Conservation (phyloP, 2,113 vertebrate species). For the Emydura subglobosa region DNA sequence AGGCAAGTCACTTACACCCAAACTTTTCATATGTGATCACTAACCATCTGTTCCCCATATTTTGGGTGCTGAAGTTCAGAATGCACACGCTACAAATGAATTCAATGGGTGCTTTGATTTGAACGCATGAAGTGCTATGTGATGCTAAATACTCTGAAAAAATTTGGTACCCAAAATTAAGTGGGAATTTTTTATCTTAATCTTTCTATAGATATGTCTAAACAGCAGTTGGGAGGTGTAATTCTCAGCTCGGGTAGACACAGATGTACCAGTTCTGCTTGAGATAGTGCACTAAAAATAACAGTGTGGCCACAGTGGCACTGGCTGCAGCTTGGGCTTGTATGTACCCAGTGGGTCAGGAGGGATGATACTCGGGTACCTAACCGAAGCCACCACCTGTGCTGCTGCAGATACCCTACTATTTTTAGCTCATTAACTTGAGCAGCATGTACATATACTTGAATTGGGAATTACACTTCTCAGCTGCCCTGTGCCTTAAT, state of each 20-base stretch:
- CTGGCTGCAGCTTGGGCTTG: neutral
- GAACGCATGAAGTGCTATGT: neutral
- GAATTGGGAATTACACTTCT: neutral
- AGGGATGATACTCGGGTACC: neutral
- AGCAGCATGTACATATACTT: neutral
- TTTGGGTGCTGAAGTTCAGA: neutral
- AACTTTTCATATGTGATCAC: neutral
- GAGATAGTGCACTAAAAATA: neutral
- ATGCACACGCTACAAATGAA: neutral
- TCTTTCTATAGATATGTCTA: neutral
- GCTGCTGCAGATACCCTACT: neutral
- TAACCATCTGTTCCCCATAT: neutral
- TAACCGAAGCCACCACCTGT: neutral
- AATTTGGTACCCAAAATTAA: neutral
- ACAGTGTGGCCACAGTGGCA: neutral
- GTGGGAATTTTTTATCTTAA: neutral
- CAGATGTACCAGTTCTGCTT: neutral
- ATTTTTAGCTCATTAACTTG: neutral
- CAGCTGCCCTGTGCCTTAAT: neutral
- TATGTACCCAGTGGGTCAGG: neutral
- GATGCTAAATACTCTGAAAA: neutral
- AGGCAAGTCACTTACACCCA: neutral
- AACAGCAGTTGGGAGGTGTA: neutral
- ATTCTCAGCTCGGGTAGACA: neutral
- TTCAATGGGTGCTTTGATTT: neutral